Evolutionary conservation across 2,113 vertebrate species (phyloP), one percentile per base, ranked within the genome.

Genomic region (Sapajus apella): DNA sequence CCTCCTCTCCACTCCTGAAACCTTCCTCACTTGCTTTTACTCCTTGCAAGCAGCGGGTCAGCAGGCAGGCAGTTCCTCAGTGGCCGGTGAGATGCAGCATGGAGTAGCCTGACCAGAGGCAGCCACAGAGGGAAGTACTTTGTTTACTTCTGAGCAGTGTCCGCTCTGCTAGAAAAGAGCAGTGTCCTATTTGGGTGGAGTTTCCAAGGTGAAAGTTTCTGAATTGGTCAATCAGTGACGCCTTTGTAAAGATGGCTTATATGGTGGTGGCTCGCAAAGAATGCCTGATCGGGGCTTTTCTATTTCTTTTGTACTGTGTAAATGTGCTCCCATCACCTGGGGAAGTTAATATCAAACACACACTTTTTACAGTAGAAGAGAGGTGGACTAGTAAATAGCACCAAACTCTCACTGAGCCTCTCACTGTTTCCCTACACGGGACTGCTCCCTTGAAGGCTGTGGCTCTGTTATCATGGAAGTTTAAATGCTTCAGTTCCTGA

Each of bases 161-260:
- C 3, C 23, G 5, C 40, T 1, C 14, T 79, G 2, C 45, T 93
- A 45, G 64, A 93, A 89, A 72, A 97, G 25, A 25, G 40, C 58
- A 4, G n/a, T 66, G 80, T 85, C 77, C 76, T 30, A 83, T 94
- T 72, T 40, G 94, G 97, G 82, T 90, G 95, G 72, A 90, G 70
- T 96, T 91, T 91, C 35, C 82, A 91, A 87, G 89, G 97, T 76
- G 87, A 97, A 89, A 96, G 90, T 95, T 95, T 94, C 90, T 96
- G 87, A 87, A 30, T 82, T 68, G 25, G 52, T 90, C 82, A 43
- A 12, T 94, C 64, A 52, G 23, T 83, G 91, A 90, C 64, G 58
- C 92, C 43, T 92, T 82, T 30, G 72, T 92, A 55, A 37, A 55
- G 64, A 52, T 75, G 0, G 0, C 32, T 90, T 52, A 5, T 20